Conservation (phyloP, 2,797 vertebrate genomes). For the Siniperca scherzeri region DNA sequence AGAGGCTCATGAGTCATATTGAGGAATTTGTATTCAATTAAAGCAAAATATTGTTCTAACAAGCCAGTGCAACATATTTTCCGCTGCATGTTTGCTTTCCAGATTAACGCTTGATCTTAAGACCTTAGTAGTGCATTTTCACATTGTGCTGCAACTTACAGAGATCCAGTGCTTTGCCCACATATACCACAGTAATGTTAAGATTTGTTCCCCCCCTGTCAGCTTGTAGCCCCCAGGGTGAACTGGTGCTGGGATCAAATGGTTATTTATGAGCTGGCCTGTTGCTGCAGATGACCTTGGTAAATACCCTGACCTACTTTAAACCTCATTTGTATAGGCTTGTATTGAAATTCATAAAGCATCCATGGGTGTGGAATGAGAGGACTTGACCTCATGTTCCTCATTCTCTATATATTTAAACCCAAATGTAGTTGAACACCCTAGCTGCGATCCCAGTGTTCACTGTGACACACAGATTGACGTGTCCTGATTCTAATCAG, state of each 20-base stretch:
- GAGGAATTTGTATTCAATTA: constrained; percentile 73
- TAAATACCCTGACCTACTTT: constrained; percentile 67
- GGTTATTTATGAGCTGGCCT: constrained; percentile 72
- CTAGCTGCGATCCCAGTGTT: constrained; percentile 47
- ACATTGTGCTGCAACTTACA: constrained; percentile 19
- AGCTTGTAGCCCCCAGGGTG: constrained; percentile 43
- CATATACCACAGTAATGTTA: constrained; percentile 28
- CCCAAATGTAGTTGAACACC: constrained; percentile 41
- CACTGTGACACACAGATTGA: constrained; percentile 41
- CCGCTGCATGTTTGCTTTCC: constrained; percentile 52
- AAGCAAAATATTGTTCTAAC: constrained; percentile 74
- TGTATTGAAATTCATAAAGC: constrained; percentile 64
- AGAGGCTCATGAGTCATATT: constrained; percentile 69
- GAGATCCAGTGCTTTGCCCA: constrained; percentile 18
- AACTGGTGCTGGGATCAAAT: constrained; percentile 58
- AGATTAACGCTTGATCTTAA: constrained; percentile 42
- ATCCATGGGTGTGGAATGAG: constrained; percentile 30
- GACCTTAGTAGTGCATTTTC: constrained; percentile 25
- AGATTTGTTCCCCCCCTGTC: constrained; percentile 5
- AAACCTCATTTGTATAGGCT: constrained; percentile 56
- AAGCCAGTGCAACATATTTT: constrained; percentile 69
- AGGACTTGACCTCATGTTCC: constrained; percentile 65
- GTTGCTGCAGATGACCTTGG: constrained; percentile 65
- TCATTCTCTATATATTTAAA: constrained; percentile 60
- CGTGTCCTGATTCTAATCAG: constrained; percentile 64